Percentiles rank a stretch among this genome's conserved stretches.
Conservation (phyloP, 2,113 vertebrate genomes). For the Microcebus tavaratra region DNA sequence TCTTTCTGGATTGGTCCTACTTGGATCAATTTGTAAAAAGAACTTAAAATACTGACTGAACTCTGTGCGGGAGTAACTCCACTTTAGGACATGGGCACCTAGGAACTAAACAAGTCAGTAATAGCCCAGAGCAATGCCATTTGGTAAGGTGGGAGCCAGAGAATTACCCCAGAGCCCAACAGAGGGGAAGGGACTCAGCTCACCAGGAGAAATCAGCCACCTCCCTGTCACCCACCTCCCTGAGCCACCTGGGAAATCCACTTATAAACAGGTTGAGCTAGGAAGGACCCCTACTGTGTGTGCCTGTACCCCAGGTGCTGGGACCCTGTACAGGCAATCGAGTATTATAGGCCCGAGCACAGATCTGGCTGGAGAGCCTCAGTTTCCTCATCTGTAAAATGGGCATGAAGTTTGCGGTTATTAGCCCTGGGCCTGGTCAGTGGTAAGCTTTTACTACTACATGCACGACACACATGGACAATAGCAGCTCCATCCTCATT, state of each 20-base stretch:
- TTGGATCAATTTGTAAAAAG: background rate
- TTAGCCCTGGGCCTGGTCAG: background rate
- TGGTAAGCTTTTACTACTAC: background rate
- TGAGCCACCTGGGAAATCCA: background rate
- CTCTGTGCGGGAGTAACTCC: background rate
- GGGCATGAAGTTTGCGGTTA: background rate
- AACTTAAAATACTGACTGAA: background rate
- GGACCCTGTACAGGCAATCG: background rate
- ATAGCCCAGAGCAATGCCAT: background rate
- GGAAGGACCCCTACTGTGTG: background rate
- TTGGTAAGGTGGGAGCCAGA: background rate
- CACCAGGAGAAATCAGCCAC: background rate
- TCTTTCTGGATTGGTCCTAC: background rate
- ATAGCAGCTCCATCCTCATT: background rate
- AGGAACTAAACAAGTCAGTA: background rate
- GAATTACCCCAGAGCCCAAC: background rate
- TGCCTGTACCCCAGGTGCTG: background rate
- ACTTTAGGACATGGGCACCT: background rate
- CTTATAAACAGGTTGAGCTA: background rate
- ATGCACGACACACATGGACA: background rate
- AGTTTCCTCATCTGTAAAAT: background rate
- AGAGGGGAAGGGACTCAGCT: background rate
- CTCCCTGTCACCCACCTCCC: too few relatives aligned
- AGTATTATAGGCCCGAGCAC: background rate
- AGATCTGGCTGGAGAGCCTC: background rate